These are phyloP conservation scores for Parnassius smintheus DNA, from an alignment of 2,888 invertebrate species.

Conservation along the genomic window DNA sequence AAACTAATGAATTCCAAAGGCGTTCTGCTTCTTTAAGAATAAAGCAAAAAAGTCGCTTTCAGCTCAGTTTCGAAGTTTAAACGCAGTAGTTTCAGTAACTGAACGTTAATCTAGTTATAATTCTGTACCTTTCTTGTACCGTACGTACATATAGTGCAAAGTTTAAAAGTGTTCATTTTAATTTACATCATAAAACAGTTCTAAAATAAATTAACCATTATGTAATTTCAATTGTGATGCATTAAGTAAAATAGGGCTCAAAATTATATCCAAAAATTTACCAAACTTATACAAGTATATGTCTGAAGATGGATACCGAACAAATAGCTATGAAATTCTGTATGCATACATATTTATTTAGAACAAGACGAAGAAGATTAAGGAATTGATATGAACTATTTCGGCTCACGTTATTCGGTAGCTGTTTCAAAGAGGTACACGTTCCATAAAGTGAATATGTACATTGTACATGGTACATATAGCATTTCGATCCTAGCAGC, in stretches of 20 bases:
- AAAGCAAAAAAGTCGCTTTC: slow-evolving; percentile 66
- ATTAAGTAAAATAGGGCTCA: too few relatives aligned
- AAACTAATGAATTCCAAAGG: slow-evolving; percentile 74
- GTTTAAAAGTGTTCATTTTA: slow-evolving; percentile 2
- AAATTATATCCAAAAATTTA: too few relatives aligned
- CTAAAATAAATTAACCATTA: too few relatives aligned
- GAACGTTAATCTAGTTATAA: slow-evolving; percentile 76
- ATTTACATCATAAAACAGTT: too few relatives aligned
- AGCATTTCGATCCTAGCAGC: slow-evolving; percentile 13
- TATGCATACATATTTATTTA: slow-evolving; percentile 18
- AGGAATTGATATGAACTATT: slow-evolving; percentile 17
- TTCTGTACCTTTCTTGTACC: slow-evolving; percentile 40
- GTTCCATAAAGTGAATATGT: slow-evolving; percentile 17
- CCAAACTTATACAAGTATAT: too few relatives aligned
- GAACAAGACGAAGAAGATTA: slow-evolving; percentile 21
- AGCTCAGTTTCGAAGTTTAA: slow-evolving; percentile 62
- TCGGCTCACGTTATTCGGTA: slow-evolving; percentile 11
- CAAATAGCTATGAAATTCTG: slow-evolving; percentile 7
- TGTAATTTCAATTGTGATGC: too few relatives aligned
- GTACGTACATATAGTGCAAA: slow-evolving; percentile 26
- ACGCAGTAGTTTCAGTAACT: slow-evolving; percentile 67
- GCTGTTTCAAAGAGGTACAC: slow-evolving; percentile 22
- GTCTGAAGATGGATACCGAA: too few relatives aligned
- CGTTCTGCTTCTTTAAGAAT: slow-evolving; percentile 70
- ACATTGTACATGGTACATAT: slow-evolving; percentile 2